A percentile compares a stretch with the other conserved stretches of the same genome.
These are phyloP conservation scores for Alfaro cultratus DNA, from an alignment of 2,797 vertebrate genomes.

Conservation along the genomic window DNA sequence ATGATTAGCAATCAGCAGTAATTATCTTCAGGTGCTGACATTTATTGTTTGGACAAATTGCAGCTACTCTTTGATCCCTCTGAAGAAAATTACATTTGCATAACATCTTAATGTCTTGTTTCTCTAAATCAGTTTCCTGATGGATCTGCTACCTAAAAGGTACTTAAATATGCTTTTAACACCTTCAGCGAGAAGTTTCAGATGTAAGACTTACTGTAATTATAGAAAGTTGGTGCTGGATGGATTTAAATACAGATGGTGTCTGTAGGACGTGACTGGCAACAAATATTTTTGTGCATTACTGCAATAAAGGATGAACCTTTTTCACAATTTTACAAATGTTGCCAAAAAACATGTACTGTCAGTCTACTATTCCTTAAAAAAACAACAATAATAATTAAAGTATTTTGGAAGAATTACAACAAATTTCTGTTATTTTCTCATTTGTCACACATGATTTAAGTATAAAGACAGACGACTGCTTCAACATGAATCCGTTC, in stretches of 20 bases:
- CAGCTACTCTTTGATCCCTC: neutral
- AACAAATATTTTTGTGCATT: neutral
- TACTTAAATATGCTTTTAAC: neutral
- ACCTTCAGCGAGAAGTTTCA: conserved; percentile 9
- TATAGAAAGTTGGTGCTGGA: conserved; percentile 32
- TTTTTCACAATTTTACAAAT: neutral
- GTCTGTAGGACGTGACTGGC: conserved; percentile 52
- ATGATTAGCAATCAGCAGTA: conserved; percentile 57
- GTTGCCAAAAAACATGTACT: neutral
- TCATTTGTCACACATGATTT: neutral
- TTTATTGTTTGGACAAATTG: conserved; percentile 45
- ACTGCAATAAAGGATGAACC: neutral
- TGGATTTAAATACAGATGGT: conserved; percentile 52
- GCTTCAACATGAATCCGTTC: neutral
- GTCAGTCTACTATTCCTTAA: neutral
- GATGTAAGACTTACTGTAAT: neutral
- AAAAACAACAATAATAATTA: neutral
- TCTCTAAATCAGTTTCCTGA: conserved; percentile 23
- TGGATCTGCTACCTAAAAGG: neutral
- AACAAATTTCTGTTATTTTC: neutral
- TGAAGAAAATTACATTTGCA: conserved; percentile 7
- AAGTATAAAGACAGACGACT: neutral
- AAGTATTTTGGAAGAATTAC: neutral
- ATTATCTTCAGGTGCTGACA: conserved; percentile 61
- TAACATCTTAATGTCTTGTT: neutral